These are phyloP conservation scores for Glaucomys volans DNA, from an alignment of 2,113 vertebrate species.

Conservation along the genomic window DNA sequence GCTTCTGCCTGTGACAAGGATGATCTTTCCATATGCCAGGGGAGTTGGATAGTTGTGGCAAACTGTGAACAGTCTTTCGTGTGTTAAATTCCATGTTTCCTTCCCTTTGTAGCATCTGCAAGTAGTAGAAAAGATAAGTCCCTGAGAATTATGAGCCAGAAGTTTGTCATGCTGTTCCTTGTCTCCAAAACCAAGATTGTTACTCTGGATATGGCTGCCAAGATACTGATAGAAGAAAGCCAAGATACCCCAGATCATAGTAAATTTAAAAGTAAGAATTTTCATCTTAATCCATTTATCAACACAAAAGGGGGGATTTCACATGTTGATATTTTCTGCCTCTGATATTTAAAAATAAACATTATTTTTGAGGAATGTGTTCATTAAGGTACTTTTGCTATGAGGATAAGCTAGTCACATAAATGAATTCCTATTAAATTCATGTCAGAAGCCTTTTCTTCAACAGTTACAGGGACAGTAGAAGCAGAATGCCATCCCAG, in stretches of 20 bases:
- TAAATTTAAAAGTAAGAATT: constrained; percentile 97
- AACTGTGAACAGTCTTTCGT: constrained; percentile 47
- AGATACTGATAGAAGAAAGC: constrained; percentile 95
- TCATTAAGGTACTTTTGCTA: neutral
- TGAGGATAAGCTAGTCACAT: neutral
- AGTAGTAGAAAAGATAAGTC: constrained; percentile 97
- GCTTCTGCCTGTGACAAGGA: neutral
- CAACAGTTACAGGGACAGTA: neutral
- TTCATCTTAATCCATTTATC: neutral
- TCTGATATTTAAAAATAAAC: neutral
- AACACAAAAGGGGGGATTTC: neutral
- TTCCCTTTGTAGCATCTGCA: constrained; percentile 87
- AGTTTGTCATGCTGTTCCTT: constrained; percentile 98
- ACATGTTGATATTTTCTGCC: neutral
- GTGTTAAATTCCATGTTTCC: constrained; percentile 67
- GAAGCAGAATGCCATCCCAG: neutral
- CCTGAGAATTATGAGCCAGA: constrained; percentile 97
- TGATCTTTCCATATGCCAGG: neutral
- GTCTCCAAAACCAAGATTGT: constrained; percentile 95
- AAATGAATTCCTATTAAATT: neutral
- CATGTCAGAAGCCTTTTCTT: neutral
- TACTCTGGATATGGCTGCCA: constrained; percentile 94
- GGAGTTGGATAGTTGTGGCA: neutral
- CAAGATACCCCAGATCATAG: constrained; percentile 93
- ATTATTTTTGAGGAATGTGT: neutral